A percentile compares a stretch with the other conserved stretches of the same genome.
Conservation (phyloP, 2,888 invertebrate species). For the Alentia gelatinosa region DNA sequence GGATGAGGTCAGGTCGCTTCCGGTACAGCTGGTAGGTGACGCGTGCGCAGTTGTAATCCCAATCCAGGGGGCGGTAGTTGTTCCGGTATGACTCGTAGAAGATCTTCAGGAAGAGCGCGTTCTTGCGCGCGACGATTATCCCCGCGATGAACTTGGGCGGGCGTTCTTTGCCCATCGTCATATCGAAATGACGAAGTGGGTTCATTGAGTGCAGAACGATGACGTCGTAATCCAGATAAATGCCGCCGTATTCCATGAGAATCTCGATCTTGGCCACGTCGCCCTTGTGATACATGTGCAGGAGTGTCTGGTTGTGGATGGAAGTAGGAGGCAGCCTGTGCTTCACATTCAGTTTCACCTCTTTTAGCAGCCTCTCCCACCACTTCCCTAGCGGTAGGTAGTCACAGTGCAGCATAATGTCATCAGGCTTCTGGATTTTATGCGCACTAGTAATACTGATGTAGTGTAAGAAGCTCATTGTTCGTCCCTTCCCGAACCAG, state of each 20-base stretch:
- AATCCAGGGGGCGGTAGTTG: slow-evolving; percentile 63
- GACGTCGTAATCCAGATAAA: slow-evolving; percentile 67
- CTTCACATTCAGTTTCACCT: slow-evolving; percentile 58
- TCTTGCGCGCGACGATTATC: slow-evolving; percentile 60
- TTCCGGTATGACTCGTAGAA: slow-evolving; percentile 61
- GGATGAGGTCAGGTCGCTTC: slow-evolving; percentile 61
- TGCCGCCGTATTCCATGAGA: slow-evolving; percentile 65
- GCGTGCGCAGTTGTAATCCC: slow-evolving; percentile 65
- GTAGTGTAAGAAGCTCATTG: slow-evolving; percentile 65
- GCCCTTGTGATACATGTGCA: slow-evolving; percentile 62
- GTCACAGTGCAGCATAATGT: slow-evolving; percentile 65
- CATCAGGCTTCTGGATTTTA: slow-evolving; percentile 64
- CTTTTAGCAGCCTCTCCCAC: slow-evolving; percentile 63
- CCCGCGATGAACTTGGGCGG: slow-evolving; percentile 64
- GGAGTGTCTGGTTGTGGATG: slow-evolving; percentile 42
- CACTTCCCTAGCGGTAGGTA: slow-evolving; percentile 64
- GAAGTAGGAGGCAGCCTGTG: slow-evolving; percentile 56
- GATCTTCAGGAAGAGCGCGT: slow-evolving; percentile 60
- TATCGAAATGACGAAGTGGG: slow-evolving; percentile 62
- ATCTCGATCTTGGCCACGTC: slow-evolving; percentile 65
- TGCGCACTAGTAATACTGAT: slow-evolving; percentile 65
- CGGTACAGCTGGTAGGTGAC: slow-evolving; percentile 62
- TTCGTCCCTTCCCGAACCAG: slow-evolving; percentile 62
- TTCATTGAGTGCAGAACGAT: slow-evolving; percentile 63
- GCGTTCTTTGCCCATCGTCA: slow-evolving; percentile 63